Conservation (phyloP, 2,113 vertebrate genomes). For the Sarotherodon lohbergeri region DNA sequence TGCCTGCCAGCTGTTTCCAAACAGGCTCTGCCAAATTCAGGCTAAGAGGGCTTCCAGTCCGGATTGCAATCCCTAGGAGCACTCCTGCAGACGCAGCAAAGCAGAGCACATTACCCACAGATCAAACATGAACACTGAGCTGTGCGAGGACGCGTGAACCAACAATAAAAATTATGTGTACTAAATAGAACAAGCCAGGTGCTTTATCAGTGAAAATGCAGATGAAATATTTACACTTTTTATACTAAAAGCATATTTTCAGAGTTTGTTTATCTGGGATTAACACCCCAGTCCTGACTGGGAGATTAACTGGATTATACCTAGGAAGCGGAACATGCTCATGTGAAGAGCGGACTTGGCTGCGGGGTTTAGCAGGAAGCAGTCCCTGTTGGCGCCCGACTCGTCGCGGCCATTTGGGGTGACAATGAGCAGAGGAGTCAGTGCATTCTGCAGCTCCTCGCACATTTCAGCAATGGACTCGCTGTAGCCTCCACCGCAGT, state of each 20-base stretch:
- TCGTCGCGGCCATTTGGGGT: slow-evolving; percentile 97
- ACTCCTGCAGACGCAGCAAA: slow-evolving; percentile 78
- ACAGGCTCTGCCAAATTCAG: slow-evolving; percentile 96
- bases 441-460: slow-evolving; percentile 95
- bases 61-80: slow-evolving; percentile 92
- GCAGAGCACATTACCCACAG: not conserved
- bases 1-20: slow-evolving; percentile 98
- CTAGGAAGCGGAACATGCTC: slow-evolving; percentile 98
- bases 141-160: not conserved
- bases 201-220: slow-evolving; percentile 12
- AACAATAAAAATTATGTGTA: not conserved
- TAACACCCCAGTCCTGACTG: slow-evolving; percentile 5
- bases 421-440: slow-evolving; percentile 94
- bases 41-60: slow-evolving; percentile 96
- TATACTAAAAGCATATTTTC: not conserved
- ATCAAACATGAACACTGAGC: not conserved
- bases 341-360: slow-evolving; percentile 89
- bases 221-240: not conserved
- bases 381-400: slow-evolving; percentile 96
- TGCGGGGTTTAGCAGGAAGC: slow-evolving; percentile 91
- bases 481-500: slow-evolving; percentile 96
- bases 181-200: not conserved
- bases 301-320: slow-evolving; percentile 70
- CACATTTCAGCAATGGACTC: slow-evolving; percentile 99
- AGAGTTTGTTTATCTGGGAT: slow-evolving; percentile 19